These are phyloP conservation scores for Griposia aprilina DNA, from an alignment of 2,888 invertebrate species.

Conservation along the genomic window DNA sequence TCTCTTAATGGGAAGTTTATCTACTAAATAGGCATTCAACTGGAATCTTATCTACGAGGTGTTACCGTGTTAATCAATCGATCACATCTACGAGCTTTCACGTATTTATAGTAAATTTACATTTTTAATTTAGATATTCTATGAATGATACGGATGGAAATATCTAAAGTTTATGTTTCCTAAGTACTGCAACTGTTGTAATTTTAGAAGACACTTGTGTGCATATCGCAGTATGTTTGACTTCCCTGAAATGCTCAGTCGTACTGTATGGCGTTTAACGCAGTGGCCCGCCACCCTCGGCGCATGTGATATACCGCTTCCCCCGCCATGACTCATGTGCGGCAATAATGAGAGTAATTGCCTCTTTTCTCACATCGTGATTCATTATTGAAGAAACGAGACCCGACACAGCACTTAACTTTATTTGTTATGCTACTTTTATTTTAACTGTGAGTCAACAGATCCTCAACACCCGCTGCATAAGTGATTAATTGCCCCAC, in stretches of 20 bases:
- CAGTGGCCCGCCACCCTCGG: conserved; percentile 57
- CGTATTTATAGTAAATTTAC: background rate
- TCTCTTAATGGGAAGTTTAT: conserved; percentile 39
- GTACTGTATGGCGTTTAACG: conserved; percentile 66
- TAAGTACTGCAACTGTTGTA: conserved; percentile 12
- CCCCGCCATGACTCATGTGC: conserved; percentile 81
- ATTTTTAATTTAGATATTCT: background rate
- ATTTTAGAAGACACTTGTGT: conserved; percentile 37
- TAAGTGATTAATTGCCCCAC: conserved; percentile 75
- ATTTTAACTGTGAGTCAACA: conserved; percentile 83
- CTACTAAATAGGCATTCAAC: conserved; percentile 42
- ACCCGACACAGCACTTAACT: conserved; percentile 78
- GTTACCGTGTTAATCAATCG: conserved; percentile 38
- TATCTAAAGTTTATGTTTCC: background rate
- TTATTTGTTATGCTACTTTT: conserved; percentile 84
- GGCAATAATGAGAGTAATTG: conserved; percentile 87
- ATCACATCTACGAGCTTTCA: conserved; percentile 32
- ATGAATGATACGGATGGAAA: background rate
- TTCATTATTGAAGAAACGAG: conserved; percentile 83
- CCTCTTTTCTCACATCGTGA: conserved; percentile 89
- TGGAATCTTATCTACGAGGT: conserved; percentile 40
- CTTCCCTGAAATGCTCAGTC: conserved; percentile 64
- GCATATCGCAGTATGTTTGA: conserved; percentile 27
- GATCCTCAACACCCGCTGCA: conserved; percentile 72
- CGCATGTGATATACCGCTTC: conserved; percentile 74